A percentile compares a stretch with the other conserved stretches of the same genome.
Evolutionary conservation across 2,888 invertebrate species (phyloP).

Genomic region (Hydriomena furcata): DNA sequence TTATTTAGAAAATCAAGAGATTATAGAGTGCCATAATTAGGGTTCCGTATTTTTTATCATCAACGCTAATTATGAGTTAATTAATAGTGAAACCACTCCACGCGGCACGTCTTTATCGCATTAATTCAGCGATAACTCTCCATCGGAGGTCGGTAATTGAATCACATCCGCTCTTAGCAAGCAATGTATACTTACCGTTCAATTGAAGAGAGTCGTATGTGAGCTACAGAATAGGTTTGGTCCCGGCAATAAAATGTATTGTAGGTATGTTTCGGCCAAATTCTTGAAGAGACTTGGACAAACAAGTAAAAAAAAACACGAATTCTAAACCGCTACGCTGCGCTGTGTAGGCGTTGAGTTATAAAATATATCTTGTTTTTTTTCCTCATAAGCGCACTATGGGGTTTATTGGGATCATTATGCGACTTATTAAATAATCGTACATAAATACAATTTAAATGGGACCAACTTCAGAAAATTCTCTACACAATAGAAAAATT

Average conservation of each 20-base stretch:
- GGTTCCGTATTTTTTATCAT: constrained; percentile 30
- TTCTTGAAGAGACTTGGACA: no score
- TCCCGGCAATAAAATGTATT: not conserved
- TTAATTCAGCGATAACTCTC: constrained; percentile 40
- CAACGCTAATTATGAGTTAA: constrained; percentile 52
- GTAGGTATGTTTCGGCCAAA: no score
- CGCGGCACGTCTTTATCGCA: constrained; percentile 35
- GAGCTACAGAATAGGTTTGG: not conserved
- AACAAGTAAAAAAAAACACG: no score
- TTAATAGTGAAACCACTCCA: constrained; percentile 47
- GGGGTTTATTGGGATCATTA: no score
- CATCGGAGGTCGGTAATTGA: constrained; percentile 41
- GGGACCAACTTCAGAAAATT: no score
- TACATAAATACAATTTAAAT: no score
- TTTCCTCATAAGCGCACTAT: no score
- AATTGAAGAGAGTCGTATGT: not conserved
- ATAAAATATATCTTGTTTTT: no score
- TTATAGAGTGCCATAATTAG: constrained; percentile 18
- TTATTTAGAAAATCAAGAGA: constrained; percentile 5
- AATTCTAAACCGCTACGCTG: no score
- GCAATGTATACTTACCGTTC: constrained; percentile 35
- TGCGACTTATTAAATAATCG: no score
- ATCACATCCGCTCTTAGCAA: constrained; percentile 35
- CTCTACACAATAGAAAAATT: no score
- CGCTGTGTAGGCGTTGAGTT: no score